Percentiles rank a stretch among this genome's conserved stretches.
phyloP scores from a whole-genome alignment of 1,140 invertebrate species.

The Tetragnatha versicolor region DNA sequence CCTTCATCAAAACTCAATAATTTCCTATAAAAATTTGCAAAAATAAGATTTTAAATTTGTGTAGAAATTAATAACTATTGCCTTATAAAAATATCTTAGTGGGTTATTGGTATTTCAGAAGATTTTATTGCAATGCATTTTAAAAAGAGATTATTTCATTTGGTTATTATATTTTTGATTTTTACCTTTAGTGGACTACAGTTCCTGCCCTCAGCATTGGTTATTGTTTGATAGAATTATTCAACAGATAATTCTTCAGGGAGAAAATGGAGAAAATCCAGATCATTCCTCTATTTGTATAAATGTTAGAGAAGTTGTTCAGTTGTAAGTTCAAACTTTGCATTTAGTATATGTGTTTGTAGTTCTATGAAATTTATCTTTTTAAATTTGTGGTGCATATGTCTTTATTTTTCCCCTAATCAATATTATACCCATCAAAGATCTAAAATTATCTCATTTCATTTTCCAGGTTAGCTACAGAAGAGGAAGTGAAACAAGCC shows the following conservation, averaged over 20 bases:
- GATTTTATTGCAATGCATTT: no score
- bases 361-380: neutral
- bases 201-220: conserved; percentile 89
- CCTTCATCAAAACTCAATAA: no score
- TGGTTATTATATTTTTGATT: neutral
- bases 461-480: conserved; percentile 77
- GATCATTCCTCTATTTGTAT: conserved; percentile 86
- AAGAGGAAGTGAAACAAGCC: conserved; percentile 89
- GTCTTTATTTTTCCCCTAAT: no score
- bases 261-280: conserved; percentile 76
- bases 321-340: conserved; percentile 69
- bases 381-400: no score
- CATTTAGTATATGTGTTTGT: neutral
- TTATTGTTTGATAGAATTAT: conserved; percentile 90
- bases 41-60: no score
- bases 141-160: conserved; percentile 60
- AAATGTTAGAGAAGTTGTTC: conserved; percentile 89
- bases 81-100: no score
- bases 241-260: conserved; percentile 94
- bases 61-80: no score
- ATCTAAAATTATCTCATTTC: neutral
- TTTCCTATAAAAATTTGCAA: no score
- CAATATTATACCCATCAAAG: no score
- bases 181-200: conserved; percentile 73
- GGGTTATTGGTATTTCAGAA: no score